These are phyloP conservation scores for Hecatera dysodea DNA, from an alignment of 2,888 invertebrate genomes.

Conservation along the genomic window DNA sequence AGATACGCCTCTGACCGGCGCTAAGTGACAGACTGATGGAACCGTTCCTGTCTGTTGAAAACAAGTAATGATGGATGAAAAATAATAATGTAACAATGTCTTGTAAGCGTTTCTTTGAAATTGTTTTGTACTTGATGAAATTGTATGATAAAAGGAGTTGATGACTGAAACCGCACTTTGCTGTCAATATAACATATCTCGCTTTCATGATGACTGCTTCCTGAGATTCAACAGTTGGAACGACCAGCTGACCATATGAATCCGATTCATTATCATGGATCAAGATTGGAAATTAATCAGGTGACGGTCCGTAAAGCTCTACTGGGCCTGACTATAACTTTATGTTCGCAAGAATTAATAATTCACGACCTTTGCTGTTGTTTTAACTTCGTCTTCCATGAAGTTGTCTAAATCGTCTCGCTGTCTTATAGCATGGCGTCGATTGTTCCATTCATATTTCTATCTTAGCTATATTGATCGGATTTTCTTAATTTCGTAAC, in stretches of 20 bases:
- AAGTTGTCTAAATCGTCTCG: background rate
- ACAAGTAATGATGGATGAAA: slow-evolving; percentile 47
- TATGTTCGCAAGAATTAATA: background rate
- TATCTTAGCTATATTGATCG: background rate
- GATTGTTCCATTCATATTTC: background rate
- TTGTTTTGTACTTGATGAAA: slow-evolving; percentile 15
- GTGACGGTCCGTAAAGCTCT: background rate
- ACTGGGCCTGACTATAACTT: background rate
- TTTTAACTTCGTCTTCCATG: background rate
- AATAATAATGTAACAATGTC: slow-evolving; percentile 42
- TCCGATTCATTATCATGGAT: background rate
- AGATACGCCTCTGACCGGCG: slow-evolving; percentile 49
- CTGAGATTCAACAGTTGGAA: background rate
- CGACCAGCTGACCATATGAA: background rate
- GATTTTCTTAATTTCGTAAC: background rate
- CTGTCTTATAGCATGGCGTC: background rate
- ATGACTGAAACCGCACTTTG: slow-evolving; percentile 22
- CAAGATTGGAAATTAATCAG: background rate
- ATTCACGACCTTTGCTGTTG: background rate
- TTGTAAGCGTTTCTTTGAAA: slow-evolving; percentile 42
- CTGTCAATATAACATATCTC: slow-evolving; percentile 5
- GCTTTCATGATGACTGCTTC: background rate
- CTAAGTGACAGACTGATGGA: slow-evolving; percentile 63
- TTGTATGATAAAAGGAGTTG: slow-evolving; percentile 20
- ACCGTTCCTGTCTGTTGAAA: slow-evolving; percentile 56